Evolutionary conservation across 2,113 vertebrate species (phyloP).

Genomic region (Sinocyclocheilus anshuiensis): DNA sequence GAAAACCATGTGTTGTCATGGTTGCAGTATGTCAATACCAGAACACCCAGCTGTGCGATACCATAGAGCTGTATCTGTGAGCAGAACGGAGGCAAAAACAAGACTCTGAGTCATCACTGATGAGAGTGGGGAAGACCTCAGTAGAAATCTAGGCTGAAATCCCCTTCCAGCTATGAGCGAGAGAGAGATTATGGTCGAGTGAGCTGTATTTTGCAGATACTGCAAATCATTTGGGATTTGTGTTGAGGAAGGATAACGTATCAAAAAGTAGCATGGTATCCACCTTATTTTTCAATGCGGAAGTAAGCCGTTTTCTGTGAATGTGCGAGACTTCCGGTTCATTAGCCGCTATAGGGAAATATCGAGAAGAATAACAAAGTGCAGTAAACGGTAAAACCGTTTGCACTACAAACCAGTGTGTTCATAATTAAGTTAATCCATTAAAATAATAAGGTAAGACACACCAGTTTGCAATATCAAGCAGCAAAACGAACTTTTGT

Average conservation of each 20-base stretch:
- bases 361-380: no score
- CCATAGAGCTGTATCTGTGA: neutral
- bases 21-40: slow-evolving; percentile 17
- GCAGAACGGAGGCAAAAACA: neutral
- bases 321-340: no score
- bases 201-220: neutral
- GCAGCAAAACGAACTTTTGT: no score
- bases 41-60: neutral
- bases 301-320: no score
- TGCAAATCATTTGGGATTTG: neutral
- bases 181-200: neutral
- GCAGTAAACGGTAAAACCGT: no score
- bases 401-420: no score
- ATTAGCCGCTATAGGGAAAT: no score
- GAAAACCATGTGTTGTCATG: neutral
- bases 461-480: no score
- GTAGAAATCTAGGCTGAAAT: slow-evolving; percentile 56
- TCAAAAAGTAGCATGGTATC: neutral
- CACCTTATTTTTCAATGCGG: no score
- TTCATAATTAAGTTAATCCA: no score
- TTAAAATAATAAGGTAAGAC: no score
- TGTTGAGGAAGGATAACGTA: neutral
- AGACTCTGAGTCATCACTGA: slow-evolving; percentile 55
- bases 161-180: slow-evolving; percentile 6
- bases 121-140: slow-evolving; percentile 38